phyloP scores from a whole-genome alignment of 2,888 invertebrate species.

The Lepidonotus clava region DNA sequence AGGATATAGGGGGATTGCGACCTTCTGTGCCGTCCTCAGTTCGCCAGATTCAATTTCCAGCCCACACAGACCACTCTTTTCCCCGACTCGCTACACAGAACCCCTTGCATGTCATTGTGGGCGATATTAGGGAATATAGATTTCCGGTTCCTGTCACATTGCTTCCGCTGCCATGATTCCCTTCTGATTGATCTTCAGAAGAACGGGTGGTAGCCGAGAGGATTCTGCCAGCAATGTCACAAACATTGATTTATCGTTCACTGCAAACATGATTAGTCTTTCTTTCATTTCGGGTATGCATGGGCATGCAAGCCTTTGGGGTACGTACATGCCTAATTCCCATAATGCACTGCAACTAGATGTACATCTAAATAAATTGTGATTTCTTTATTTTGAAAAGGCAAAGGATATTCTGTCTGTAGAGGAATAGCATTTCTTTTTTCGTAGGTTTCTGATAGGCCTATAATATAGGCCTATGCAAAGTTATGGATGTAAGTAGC shows the following conservation, averaged over 20 bases:
- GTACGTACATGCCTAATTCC: no score
- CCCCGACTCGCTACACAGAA: not conserved
- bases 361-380: no score
- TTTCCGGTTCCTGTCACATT: slow-evolving; percentile 16
- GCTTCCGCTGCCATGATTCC: not conserved
- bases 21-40: not conserved
- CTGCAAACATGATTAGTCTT: not conserved
- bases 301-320: no score
- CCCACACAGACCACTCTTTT: not conserved
- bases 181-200: not conserved
- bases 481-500: no score
- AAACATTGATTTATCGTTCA: not conserved
- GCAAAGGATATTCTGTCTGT: no score
- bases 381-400: no score
- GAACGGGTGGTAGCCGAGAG: not conserved
- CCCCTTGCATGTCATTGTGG: slow-evolving; percentile 9
- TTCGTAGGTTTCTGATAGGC: no score
- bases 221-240: not conserved
- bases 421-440: no score
- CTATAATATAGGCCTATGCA: no score
- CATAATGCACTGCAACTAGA: no score
- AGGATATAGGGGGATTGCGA: not conserved
- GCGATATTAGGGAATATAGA: slow-evolving; percentile 31
- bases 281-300: no score
- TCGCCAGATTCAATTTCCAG: not conserved